Conservation (phyloP, 2,888 invertebrate genomes). For the Cosmopolites sordidus region DNA sequence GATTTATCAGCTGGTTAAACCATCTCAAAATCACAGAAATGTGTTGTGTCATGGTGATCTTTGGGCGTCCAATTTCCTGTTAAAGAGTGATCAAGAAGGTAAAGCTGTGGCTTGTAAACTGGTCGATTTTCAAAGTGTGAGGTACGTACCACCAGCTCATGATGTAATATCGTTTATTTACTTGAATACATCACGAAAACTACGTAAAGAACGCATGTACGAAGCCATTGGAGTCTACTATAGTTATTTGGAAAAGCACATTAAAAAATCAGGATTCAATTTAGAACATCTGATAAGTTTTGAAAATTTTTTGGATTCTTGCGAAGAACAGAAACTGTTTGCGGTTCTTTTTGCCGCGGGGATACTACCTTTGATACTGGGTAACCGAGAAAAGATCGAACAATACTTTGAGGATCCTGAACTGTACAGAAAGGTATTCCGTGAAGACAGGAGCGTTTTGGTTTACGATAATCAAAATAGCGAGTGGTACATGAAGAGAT, state of each 20-base stretch:
- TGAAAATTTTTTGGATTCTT: slow-evolving; percentile 39
- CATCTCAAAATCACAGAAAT: slow-evolving; percentile 43
- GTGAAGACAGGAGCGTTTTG: slow-evolving; percentile 37
- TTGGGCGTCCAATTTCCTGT: slow-evolving; percentile 58
- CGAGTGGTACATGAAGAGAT: slow-evolving; percentile 30
- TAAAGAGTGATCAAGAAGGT: slow-evolving; percentile 37
- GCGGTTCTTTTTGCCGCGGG: slow-evolving; percentile 37
- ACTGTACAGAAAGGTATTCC: slow-evolving; percentile 31
- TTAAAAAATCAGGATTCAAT: slow-evolving; percentile 31
- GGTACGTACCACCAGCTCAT: slow-evolving; percentile 61
- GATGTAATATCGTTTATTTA: slow-evolving; percentile 53
- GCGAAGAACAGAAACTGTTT: slow-evolving; percentile 40
- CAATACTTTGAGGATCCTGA: slow-evolving; percentile 33
- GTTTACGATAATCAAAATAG: slow-evolving; percentile 35
- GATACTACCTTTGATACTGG: slow-evolving; percentile 39
- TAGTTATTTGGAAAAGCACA: slow-evolving; percentile 36
- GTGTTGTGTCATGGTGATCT: slow-evolving; percentile 61
- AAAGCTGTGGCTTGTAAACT: slow-evolving; percentile 38
- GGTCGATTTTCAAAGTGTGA: slow-evolving; percentile 45
- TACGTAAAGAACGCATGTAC: slow-evolving; percentile 31
- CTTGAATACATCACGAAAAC: slow-evolving; percentile 37
- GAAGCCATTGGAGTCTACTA: slow-evolving; percentile 41
- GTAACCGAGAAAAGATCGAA: slow-evolving; percentile 27
- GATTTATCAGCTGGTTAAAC: slow-evolving; percentile 38
- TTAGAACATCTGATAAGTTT: slow-evolving; percentile 35